These are phyloP conservation scores for Megaleporinus macrocephalus DNA, from an alignment of 2,113 vertebrate genomes.

Conservation along the genomic window DNA sequence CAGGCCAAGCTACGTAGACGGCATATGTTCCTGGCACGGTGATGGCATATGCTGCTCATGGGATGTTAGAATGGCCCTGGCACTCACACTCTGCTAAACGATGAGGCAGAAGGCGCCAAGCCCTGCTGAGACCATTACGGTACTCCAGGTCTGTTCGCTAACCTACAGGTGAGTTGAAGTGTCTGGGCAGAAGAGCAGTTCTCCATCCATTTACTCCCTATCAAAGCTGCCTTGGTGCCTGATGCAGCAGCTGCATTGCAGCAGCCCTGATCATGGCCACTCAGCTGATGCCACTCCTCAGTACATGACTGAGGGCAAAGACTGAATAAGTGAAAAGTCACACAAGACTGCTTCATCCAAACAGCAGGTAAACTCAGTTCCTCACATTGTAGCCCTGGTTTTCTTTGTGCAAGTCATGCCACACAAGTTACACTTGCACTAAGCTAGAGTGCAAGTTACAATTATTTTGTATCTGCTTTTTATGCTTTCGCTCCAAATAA, in stretches of 20 bases:
- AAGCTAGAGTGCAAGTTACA: no score
- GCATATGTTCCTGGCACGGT: conserved; percentile 14
- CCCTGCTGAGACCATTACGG: conserved; percentile 47
- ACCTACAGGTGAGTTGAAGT: background rate
- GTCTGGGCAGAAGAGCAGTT: conserved; percentile 43
- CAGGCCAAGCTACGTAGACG: conserved; percentile 13
- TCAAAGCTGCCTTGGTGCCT: conserved; percentile 58
- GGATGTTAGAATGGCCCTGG: conserved; percentile 9
- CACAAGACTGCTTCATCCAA: conserved; percentile 25
- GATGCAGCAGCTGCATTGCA: conserved; percentile 77
- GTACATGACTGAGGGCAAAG: conserved; percentile 28
- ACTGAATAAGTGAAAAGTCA: conserved; percentile 19
- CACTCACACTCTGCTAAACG: conserved; percentile 11
- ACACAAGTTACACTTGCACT: background rate
- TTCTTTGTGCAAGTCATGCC: background rate
- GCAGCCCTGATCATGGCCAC: conserved; percentile 54
- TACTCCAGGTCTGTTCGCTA: conserved; percentile 49
- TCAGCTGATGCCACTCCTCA: conserved; percentile 20
- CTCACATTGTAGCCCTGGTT: background rate
- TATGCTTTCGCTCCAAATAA: background rate
- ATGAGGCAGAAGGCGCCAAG: conserved; percentile 30
- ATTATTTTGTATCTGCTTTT: no score
- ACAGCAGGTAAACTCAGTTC: background rate
- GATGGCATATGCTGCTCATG: background rate
- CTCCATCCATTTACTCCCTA: conserved; percentile 17